phyloP scores from a whole-genome alignment of 2,113 vertebrate genomes.

The Nymphicus hollandicus region DNA sequence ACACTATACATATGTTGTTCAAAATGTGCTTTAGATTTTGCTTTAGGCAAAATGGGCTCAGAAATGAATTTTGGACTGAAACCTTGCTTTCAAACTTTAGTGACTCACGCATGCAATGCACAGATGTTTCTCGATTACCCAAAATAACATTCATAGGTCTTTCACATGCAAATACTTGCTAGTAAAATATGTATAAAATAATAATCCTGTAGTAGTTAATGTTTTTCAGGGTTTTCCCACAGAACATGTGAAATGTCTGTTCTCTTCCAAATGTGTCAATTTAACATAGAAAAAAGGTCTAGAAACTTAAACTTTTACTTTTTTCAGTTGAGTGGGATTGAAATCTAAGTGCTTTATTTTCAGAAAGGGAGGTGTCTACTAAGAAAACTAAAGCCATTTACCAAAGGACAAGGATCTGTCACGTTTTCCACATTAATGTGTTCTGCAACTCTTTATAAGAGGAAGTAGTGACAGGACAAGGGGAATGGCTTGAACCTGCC shows the following conservation, averaged over 20 bases:
- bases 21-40: background rate
- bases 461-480: background rate
- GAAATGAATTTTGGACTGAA: background rate
- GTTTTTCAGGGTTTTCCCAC: background rate
- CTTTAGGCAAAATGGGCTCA: background rate
- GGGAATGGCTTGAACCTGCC: background rate
- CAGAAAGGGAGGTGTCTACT: no score
- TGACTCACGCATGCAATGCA: background rate
- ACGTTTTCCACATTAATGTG: background rate
- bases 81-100: background rate
- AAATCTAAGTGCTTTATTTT: background rate
- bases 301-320: background rate
- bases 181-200: background rate
- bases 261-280: background rate
- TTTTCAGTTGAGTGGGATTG: background rate
- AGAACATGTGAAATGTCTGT: background rate
- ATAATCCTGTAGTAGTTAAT: background rate
- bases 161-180: background rate
- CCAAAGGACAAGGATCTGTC: background rate
- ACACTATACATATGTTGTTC: background rate
- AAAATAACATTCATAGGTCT: background rate
- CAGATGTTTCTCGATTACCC: background rate
- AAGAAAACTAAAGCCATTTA: background rate
- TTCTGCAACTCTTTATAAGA: background rate
- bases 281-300: background rate